Percentiles rank a stretch among this genome's conserved stretches.
These are phyloP conservation scores for Phrynocephalus forsythii DNA, from an alignment of 2,797 vertebrate species.

Conservation along the genomic window DNA sequence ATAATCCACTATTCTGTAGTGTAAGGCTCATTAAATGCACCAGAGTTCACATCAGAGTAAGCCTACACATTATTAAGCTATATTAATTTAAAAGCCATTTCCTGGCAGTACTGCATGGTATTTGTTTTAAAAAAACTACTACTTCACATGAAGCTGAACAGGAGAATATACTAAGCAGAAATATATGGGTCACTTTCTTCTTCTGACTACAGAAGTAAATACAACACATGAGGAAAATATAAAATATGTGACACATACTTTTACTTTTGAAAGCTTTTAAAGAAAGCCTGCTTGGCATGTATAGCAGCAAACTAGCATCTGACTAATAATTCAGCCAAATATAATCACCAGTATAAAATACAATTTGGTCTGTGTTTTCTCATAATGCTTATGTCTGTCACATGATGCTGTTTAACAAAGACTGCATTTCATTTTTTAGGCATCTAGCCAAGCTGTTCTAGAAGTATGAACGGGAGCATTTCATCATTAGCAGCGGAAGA, in stretches of 20 bases:
- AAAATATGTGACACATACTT: background rate
- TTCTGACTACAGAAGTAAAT: background rate
- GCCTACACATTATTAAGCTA: background rate
- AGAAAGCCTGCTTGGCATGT: background rate
- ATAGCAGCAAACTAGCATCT: background rate
- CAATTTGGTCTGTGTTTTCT: constrained; percentile 31
- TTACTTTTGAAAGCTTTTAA: constrained; percentile 7
- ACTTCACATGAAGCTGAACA: constrained; percentile 7
- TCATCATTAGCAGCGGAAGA: background rate
- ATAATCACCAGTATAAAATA: constrained; percentile 50
- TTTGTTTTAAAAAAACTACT: background rate
- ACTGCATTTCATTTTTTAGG: constrained; percentile 44
- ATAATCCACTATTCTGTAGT: constrained; percentile 4
- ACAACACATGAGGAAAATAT: background rate
- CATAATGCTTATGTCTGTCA: constrained; percentile 19
- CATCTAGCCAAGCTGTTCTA: background rate
- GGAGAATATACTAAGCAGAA: constrained; percentile 2
- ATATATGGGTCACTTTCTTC: background rate
- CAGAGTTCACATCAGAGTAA: background rate
- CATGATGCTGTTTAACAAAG: constrained; percentile 33
- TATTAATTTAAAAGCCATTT: background rate
- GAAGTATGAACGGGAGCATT: background rate
- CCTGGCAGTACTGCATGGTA: background rate
- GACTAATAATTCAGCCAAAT: constrained; percentile 25
- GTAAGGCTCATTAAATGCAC: background rate